Evolutionary conservation across 2,888 invertebrate species (phyloP), one percentile per base, ranked within the genome.

Genomic region (Drosophila tripunctata): DNA sequence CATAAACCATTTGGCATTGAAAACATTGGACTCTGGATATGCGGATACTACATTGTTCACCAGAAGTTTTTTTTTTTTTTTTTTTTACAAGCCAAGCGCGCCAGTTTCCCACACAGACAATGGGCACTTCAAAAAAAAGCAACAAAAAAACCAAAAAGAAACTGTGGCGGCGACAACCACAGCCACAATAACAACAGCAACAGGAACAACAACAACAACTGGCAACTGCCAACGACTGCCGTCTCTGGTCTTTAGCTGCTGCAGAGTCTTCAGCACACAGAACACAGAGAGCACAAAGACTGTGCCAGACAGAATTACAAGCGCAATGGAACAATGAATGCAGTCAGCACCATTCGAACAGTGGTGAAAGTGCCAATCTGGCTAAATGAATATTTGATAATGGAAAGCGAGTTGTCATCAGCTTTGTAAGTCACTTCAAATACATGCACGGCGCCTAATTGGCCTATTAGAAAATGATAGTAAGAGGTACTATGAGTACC

Each of bases 1-100:
- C 76, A 84, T 87, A 81, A 87, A 75, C 76, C 83, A 84, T 87
- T 84, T 87, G 83, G 85, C 83, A 84, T 84, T 84, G 87, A 84
- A 87, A 83, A 67, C 21, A 22, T 57, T 22, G 47, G 45, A 45
- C 36, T 45, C 30, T 40, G 31, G 41, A 50, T 75, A 74, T 69
- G 75, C 75, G 69, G 70, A 72, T 57, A 57, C 57, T 72, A 72
- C 72, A 72, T 72, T 75, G 66, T 78, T 71, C 57, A 40, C 56
- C 69, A 71, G 67, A 74, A 81, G 67, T 72, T 82, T 72, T 82
- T 85, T 72, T 82, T 72, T 82, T 85, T 72, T 82, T 72, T 82
- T 85, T 72, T 82, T 72, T 82, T 85, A 70, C 83, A 75, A 77
- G 83, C 69, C 79, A 55, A 67, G 51, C 72, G 65, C 76, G 76